Evolutionary conservation across 2,888 invertebrate species (phyloP).

Genomic region (Patella pellucida): DNA sequence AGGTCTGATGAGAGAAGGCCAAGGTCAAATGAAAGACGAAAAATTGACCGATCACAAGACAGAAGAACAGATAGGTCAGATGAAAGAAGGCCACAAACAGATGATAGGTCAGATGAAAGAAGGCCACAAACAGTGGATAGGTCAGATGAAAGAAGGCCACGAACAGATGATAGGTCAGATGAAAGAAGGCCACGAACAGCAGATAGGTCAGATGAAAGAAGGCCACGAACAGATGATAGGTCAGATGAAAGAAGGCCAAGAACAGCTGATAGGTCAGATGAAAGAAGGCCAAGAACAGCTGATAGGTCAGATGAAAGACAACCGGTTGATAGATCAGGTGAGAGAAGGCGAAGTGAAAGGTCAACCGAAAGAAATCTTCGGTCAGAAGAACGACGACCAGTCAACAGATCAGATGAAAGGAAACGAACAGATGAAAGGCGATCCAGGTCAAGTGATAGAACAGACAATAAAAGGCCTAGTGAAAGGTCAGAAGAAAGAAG

Average conservation of each 20-base stretch:
- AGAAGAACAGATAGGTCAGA: slow-evolving; percentile 14
- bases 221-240: slow-evolving; percentile 38
- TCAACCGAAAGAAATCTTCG: slow-evolving; percentile 25
- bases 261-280: slow-evolving; percentile 2
- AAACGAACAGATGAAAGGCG: slow-evolving; percentile 37
- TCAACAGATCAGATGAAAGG: slow-evolving; percentile 4
- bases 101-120: slow-evolving; percentile 15
- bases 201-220: background rate
- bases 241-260: slow-evolving; percentile 27
- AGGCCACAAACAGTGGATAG: slow-evolving; percentile 15
- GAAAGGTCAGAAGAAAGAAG: slow-evolving; percentile 26
- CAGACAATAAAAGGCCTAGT: slow-evolving; percentile 27
- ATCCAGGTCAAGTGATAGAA: slow-evolving; percentile 29
- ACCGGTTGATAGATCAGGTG: background rate
- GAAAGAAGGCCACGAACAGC: slow-evolving; percentile 25
- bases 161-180: no score
- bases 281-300: slow-evolving; percentile 30
- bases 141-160: slow-evolving; percentile 9
- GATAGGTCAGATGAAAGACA: slow-evolving; percentile 32
- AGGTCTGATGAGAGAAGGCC: slow-evolving; percentile 19
- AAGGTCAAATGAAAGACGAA: slow-evolving; percentile 15
- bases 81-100: slow-evolving; percentile 8
- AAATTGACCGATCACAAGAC: slow-evolving; percentile 21
- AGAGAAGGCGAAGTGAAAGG: slow-evolving; percentile 17
- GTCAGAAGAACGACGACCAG: slow-evolving; percentile 25